phyloP scores from a whole-genome alignment of 2,888 invertebrate genomes.

The Synanthedon andrenaeformis region DNA sequence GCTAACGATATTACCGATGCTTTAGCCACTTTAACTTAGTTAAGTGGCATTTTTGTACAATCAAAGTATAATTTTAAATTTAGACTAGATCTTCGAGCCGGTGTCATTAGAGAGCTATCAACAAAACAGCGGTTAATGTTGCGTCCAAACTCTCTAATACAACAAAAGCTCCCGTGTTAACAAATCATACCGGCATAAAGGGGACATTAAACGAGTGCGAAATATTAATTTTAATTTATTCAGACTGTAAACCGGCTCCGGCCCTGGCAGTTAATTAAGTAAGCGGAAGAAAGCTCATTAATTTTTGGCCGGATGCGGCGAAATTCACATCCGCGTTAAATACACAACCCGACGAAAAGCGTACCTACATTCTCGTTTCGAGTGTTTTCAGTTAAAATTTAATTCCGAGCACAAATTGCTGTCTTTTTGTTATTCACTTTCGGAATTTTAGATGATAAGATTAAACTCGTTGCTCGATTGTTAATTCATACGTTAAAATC shows the following conservation, averaged over 20 bases:
- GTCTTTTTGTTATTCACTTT: conserved; percentile 64
- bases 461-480: conserved; percentile 21
- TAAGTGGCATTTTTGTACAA: too few relatives aligned
- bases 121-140: background rate
- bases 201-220: conserved; percentile 48
- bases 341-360: conserved; percentile 55
- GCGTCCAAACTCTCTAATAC: background rate
- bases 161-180: conserved; percentile 17
- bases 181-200: conserved; percentile 43
- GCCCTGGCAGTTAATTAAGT: conserved; percentile 62
- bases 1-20: too few relatives aligned
- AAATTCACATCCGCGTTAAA: conserved; percentile 68
- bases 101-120: too few relatives aligned
- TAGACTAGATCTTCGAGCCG: too few relatives aligned
- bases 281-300: conserved; percentile 69
- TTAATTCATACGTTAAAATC: conserved; percentile 33
- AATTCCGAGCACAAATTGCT: conserved; percentile 58
- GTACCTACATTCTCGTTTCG: conserved; percentile 48
- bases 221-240: conserved; percentile 66
- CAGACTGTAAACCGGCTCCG: conserved; percentile 45
- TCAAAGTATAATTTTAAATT: too few relatives aligned
- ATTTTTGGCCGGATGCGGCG: conserved; percentile 67
- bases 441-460: conserved; percentile 54
- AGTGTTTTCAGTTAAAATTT: conserved; percentile 64
- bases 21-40: too few relatives aligned